Base-by-base conservation (phyloP, 2,113 vertebrate genomes). In the Chamaetylas fuelleborni region DNA sequence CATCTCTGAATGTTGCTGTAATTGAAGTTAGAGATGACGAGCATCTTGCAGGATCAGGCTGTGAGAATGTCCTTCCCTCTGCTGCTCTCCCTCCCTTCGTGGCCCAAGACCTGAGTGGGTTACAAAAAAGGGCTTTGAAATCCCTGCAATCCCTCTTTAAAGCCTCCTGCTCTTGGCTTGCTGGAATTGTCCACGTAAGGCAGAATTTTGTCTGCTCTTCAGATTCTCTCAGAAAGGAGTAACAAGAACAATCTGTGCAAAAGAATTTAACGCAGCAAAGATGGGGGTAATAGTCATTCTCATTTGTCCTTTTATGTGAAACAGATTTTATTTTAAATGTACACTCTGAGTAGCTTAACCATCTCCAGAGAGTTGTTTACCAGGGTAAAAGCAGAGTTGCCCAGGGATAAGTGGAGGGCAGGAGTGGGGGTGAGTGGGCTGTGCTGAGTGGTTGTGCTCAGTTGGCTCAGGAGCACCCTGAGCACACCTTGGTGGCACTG, bases 251-350 rank as follows among this genome's bases (percentile, higher is more conserved):
- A 96, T 96, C 97, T 98, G 97, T 95, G 95, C 88, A 43, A 38
- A 98, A 95, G 97, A 98, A 98, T 98, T 95, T 91, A 97, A 97
- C 82, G 34, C 97, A 96, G 96, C 97, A 97, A 98, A 96, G 97
- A 98, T 91, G 95, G 96, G 96, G 96, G 96, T 86, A 97, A 96
- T 74, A 96, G 83, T 95, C 96, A 87, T 97, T 97, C 96, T 98
- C 95, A 95, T 98, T 98, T 98, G 97, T 98, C 98, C 96, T 97
- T 97, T 98, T 97, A 98, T 98, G 97, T 85, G 96, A 98, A 98
- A 97, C 98, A 98, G 97, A 98, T 98, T 98, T 98, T 92, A 90
- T 91, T 97, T 53, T 91, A 96, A 97, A 97, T 96, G 97, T 96
- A 92, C 87, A 83, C 82, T 96, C 81, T 28, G 97, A 95, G 96